These are phyloP conservation scores for Noturus placidus DNA, from an alignment of 2,113 vertebrate genomes.

Conservation along the genomic window DNA sequence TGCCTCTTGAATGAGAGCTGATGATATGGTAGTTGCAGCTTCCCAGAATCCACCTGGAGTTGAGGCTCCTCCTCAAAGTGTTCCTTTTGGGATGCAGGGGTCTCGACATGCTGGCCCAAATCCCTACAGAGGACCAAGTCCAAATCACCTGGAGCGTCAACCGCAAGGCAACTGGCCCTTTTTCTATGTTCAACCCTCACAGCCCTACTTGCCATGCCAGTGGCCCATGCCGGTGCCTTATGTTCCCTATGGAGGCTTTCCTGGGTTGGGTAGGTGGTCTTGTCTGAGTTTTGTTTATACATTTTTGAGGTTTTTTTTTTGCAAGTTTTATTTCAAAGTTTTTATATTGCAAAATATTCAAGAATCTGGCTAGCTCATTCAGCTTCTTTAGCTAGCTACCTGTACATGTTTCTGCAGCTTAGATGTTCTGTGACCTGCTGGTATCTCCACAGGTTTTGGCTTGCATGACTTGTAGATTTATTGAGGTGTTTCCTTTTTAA, in stretches of 20 bases:
- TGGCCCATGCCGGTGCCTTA: slow-evolving; percentile 69
- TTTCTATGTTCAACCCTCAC: slow-evolving; percentile 70
- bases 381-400: background rate
- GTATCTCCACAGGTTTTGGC: background rate
- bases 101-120: slow-evolving; percentile 11
- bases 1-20: background rate
- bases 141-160: slow-evolving; percentile 61
- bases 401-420: background rate
- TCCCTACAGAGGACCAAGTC: slow-evolving; percentile 45
- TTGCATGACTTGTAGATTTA: background rate
- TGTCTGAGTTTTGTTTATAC: background rate
- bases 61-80: slow-evolving; percentile 52
- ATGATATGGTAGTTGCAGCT: slow-evolving; percentile 63
- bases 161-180: slow-evolving; percentile 65
- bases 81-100: slow-evolving; percentile 30
- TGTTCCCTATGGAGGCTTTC: slow-evolving; percentile 66
- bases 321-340: too few relatives aligned
- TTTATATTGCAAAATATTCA: background rate
- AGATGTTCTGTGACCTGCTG: background rate
- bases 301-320: background rate
- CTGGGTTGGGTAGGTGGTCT: slow-evolving; percentile 63
- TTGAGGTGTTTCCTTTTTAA: background rate
- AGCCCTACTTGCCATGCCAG: slow-evolving; percentile 70
- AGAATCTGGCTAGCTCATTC: background rate
- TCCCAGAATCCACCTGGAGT: slow-evolving; percentile 48